Evolutionary conservation across 2,797 vertebrate species (phyloP).

Genomic region (Harpagifer antarcticus): DNA sequence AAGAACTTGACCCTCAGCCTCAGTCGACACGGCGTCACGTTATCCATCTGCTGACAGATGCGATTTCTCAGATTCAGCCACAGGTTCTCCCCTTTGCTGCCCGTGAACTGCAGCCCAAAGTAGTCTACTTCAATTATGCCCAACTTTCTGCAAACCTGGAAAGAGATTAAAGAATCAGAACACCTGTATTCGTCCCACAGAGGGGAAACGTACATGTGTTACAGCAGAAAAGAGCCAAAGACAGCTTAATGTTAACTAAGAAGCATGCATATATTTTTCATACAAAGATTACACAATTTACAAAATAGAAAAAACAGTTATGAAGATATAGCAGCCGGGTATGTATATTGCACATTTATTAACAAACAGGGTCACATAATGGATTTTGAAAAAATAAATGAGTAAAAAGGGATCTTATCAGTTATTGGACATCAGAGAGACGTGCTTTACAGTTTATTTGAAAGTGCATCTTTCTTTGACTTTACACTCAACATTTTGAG

Average conservation of each 20-base stretch:
- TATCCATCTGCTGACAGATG: conserved; percentile 98
- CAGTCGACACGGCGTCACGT: conserved; percentile 92
- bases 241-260: no score
- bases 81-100: conserved; percentile 96
- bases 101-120: conserved; percentile 97
- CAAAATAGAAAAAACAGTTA: no score
- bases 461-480: not conserved
- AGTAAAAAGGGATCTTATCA: not conserved
- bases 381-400: not conserved
- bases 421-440: not conserved
- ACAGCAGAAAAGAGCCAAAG: no score
- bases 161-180: conserved; percentile 7
- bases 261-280: no score
- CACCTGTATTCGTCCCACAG: no score
- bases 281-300: no score
- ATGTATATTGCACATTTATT: no score
- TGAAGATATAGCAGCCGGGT: no score
- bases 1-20: conserved; percentile 98
- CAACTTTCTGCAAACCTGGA: conserved; percentile 95
- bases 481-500: not conserved
- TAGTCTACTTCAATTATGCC: conserved; percentile 99
- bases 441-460: not conserved
- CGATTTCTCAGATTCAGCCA: conserved; percentile 99
- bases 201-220: no score
- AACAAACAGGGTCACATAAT: not conserved